Percentiles rank a stretch among this genome's conserved stretches.
phyloP scores from a whole-genome alignment of 2,888 invertebrate genomes.

The Proisotoma minuta region DNA sequence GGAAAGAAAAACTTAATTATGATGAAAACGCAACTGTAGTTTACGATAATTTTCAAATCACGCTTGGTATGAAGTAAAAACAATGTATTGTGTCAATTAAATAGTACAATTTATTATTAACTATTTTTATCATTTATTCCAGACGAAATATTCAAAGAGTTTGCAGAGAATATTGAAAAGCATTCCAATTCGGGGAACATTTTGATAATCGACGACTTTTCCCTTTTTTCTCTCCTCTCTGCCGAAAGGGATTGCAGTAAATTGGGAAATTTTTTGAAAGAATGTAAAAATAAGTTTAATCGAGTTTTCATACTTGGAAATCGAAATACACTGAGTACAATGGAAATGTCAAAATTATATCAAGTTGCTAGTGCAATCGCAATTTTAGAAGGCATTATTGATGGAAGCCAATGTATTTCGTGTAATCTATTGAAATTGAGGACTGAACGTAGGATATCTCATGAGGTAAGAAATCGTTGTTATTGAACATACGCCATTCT shows the following conservation, averaged over 20 bases:
- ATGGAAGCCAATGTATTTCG: not conserved
- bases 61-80: not conserved
- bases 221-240: constrained; percentile 28
- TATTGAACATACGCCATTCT: not conserved
- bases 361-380: constrained; percentile 23
- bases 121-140: not conserved
- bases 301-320: constrained; percentile 26
- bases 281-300: constrained; percentile 9
- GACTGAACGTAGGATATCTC: constrained; percentile 17
- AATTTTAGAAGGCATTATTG: constrained; percentile 12
- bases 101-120: not conserved
- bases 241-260: not conserved
- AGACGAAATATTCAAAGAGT: constrained; percentile 15
- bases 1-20: constrained; percentile 4
- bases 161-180: constrained; percentile 5
- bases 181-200: constrained; percentile 19
- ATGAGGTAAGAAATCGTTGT: constrained; percentile 16
- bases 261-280: constrained; percentile 15
- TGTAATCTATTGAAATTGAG: constrained; percentile 33
- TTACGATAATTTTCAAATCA: not conserved
- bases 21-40: constrained; percentile 13
- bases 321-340: constrained; percentile 18
- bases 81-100: not conserved
- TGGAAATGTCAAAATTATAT: constrained; percentile 24
- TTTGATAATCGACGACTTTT: constrained; percentile 39